Evolutionary conservation across 2,888 invertebrate species (phyloP).

Genomic region (Ophion costatus): DNA sequence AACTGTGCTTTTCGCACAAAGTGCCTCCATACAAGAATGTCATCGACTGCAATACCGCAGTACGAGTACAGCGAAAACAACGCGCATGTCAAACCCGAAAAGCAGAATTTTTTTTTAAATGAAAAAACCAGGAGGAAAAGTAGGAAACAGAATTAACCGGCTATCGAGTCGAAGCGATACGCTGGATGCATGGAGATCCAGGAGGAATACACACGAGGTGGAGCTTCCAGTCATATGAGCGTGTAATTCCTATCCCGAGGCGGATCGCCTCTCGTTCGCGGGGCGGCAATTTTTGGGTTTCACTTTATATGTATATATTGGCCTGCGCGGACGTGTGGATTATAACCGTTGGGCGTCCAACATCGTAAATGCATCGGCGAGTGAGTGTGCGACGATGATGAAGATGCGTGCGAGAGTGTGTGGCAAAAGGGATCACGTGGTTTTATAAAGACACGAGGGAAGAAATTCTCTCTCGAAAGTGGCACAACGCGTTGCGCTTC

Average conservation of each 20-base stretch:
- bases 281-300: conserved; percentile 41
- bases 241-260: conserved; percentile 78
- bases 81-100: too few relatives aligned
- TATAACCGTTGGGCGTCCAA: neutral
- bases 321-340: conserved; percentile 8
- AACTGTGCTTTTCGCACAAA: too few relatives aligned
- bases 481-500: conserved; percentile 46
- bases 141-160: conserved; percentile 78
- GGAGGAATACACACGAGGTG: neutral
- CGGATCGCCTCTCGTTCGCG: conserved; percentile 64
- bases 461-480: conserved; percentile 48
- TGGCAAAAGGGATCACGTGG: conserved; percentile 35
- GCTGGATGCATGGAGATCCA: conserved; percentile 42
- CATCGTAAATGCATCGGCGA: conserved; percentile 16
- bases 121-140: conserved; percentile 44
- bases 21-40: too few relatives aligned
- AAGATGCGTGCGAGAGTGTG: conserved; percentile 40
- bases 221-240: conserved; percentile 66
- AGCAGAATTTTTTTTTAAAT: too few relatives aligned
- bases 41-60: conserved; percentile 56
- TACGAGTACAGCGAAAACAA: conserved; percentile 52
- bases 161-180: conserved; percentile 81
- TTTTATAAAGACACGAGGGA: conserved; percentile 4
- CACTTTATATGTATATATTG: neutral
- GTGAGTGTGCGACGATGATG: conserved; percentile 14